Percentiles rank a stretch among this genome's conserved stretches.
These are phyloP conservation scores for Agonopterix alstromeriana DNA, from an alignment of 2,888 invertebrate genomes.

Conservation along the genomic window DNA sequence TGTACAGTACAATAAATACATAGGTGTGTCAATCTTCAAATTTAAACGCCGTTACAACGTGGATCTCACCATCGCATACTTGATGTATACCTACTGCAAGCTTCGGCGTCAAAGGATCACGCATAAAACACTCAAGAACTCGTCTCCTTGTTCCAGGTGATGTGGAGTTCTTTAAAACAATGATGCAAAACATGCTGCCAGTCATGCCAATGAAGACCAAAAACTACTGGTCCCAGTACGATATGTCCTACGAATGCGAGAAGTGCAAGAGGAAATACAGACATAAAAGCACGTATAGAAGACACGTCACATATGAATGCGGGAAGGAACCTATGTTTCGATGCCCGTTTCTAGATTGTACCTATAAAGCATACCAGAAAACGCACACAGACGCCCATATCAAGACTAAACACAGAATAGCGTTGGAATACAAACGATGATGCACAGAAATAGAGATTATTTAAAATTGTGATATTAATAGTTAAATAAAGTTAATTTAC, in stretches of 20 bases:
- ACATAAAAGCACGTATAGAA: conserved; percentile 83
- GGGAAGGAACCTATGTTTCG: conserved; percentile 77
- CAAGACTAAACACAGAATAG: conserved; percentile 67
- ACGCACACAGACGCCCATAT: conserved; percentile 71
- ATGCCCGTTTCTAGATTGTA: conserved; percentile 66
- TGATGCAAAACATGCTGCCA: conserved; percentile 69
- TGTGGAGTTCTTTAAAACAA: conserved; percentile 68
- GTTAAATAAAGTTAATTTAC: conserved; percentile 26
- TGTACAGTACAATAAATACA: too few species aligned
- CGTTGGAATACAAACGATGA: conserved; percentile 73
- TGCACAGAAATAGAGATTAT: conserved; percentile 18
- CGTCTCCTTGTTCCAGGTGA: conserved; percentile 67
- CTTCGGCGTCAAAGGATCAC: too few species aligned
- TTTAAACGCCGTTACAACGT: neutral
- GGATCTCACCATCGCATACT: neutral
- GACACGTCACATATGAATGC: conserved; percentile 82
- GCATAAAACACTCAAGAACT: neutral
- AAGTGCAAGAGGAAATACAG: conserved; percentile 85
- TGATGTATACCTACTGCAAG: too few species aligned
- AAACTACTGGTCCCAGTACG: conserved; percentile 68
- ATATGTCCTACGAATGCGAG: conserved; percentile 74
- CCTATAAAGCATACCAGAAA: conserved; percentile 71
- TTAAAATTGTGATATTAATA: conserved; percentile 65
- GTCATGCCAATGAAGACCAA: conserved; percentile 70
- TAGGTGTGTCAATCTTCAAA: too few species aligned